These are phyloP conservation scores for Oscheius sp. DNA, from an alignment of 2,888 invertebrate genomes.

Conservation along the genomic window DNA sequence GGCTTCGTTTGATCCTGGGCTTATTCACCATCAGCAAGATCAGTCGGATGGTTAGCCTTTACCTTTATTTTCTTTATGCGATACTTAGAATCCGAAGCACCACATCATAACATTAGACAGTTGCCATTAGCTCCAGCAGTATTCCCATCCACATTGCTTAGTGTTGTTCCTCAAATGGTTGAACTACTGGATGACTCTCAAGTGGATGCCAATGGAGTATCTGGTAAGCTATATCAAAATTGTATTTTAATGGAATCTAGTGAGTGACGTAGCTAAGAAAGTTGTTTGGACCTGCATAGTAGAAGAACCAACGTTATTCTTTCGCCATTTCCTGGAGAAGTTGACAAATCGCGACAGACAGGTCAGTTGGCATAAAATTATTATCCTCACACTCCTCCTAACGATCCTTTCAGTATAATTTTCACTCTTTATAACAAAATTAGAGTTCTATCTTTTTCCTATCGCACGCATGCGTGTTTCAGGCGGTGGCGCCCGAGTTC, in stretches of 20 bases:
- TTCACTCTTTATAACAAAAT: background rate
- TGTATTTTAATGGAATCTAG: slow-evolving; percentile 74
- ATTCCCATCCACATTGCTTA: slow-evolving; percentile 95
- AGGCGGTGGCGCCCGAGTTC: slow-evolving; percentile 33
- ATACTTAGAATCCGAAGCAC: slow-evolving; percentile 58
- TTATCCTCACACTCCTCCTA: background rate
- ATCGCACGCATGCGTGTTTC: slow-evolving; percentile 31
- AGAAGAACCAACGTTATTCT: slow-evolving; percentile 94
- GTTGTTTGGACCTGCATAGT: slow-evolving; percentile 98
- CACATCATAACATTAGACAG: slow-evolving; percentile 75
- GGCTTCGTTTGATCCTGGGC: slow-evolving; percentile 94
- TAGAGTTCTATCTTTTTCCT: background rate
- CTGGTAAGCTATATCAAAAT: slow-evolving; percentile 71
- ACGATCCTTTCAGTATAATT: too few relatives aligned
- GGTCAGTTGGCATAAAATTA: slow-evolving; percentile 41
- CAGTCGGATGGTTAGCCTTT: slow-evolving; percentile 45
- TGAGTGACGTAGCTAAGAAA: slow-evolving; percentile 95
- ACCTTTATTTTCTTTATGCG: background rate
- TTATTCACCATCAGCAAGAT: slow-evolving; percentile 77
- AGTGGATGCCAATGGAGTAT: slow-evolving; percentile 89
- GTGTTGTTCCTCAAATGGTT: slow-evolving; percentile 93
- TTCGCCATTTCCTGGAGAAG: slow-evolving; percentile 90
- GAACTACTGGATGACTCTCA: slow-evolving; percentile 94
- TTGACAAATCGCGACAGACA: slow-evolving; percentile 80
- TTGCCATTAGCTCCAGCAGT: slow-evolving; percentile 89